Evolutionary conservation across 1,140 invertebrate genomes (phyloP), one percentile per base, ranked within the genome.

Genomic region (Andrena cerasifolii): DNA sequence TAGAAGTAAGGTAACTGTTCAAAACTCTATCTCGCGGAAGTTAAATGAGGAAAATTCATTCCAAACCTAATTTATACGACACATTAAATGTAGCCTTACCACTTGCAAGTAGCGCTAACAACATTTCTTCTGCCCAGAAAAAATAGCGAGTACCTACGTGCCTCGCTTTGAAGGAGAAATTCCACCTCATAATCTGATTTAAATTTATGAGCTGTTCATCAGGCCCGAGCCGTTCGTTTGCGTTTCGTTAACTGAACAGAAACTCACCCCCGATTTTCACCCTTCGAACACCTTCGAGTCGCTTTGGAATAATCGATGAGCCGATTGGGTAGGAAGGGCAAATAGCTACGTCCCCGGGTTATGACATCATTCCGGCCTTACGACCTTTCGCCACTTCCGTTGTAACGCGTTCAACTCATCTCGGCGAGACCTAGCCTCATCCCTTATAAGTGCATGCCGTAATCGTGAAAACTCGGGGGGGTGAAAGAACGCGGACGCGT

Each of bases 131-230:
- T 16, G 7, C 1, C 5, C n/a, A n/a, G 6, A 12, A 21, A 58
- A 70, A 58, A 3, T 16, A n/a, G 10, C 18, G 28, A 40, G 1
- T 28, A 7, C 18, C n/a, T n/a, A n/a, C n/a, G n/a, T n/a, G n/a
- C n/a, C n/a, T n/a, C n/a, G n/a, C n/a, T 6, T 21, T 7, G 36
- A n/a, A 8, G 56, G 58, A 7, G 31, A 70, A 71, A 49, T 71
- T 33, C 18, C 10, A 16, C 18, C 24, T 18, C n/a, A 51, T 21
- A 61, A 73, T 63, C 28, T 33, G 68, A 78, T 78, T 73, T 54
- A 78, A 78, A 78, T 78, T 78, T 72, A 73, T 63, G 68, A 73
- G 40, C 21, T 47, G 68, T 56, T 78, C 76, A 53, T 78, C 68
- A 58, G 49, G 7, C n/a, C 5, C 43, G 59, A 47, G n/a, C 28